Conservation (phyloP, 2,888 invertebrate species). For the Cosmopolites sordidus region DNA sequence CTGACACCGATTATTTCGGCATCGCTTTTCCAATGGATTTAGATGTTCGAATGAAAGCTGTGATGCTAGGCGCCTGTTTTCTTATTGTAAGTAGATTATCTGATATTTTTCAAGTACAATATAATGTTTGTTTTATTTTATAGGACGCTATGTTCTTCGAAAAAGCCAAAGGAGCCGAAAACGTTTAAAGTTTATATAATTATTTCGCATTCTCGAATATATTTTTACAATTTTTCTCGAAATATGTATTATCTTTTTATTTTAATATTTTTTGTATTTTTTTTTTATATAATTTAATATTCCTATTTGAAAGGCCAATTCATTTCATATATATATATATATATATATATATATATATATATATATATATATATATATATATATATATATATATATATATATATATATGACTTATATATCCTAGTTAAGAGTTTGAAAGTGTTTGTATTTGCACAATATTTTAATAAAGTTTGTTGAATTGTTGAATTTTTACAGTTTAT, state of each 20-base stretch:
- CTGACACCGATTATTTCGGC: conserved; percentile 84
- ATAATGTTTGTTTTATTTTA: conserved; percentile 17
- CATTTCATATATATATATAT: too few relatives aligned
- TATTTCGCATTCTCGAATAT: background rate
- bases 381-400: too few relatives aligned
- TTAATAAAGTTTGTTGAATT: conserved; percentile 1
- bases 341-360: too few relatives aligned
- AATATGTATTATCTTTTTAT: too few relatives aligned
- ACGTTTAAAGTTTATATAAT: background rate
- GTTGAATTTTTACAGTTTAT: conserved; percentile 1
- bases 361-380: too few relatives aligned
- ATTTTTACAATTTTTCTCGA: background rate
- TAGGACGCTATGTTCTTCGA: conserved; percentile 38
- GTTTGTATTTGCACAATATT: background rate
- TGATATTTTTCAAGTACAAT: background rate
- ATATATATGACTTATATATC: too few relatives aligned
- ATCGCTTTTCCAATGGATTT: conserved; percentile 88
- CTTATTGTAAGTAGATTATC: conserved; percentile 61
- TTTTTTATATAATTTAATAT: background rate
- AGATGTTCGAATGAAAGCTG: conserved; percentile 79
- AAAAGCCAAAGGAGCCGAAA: conserved; percentile 26
- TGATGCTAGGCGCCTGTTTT: conserved; percentile 74
- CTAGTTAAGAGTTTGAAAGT: too few relatives aligned
- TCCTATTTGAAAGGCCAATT: too few relatives aligned
- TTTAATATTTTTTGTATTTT: background rate